Evolutionary conservation across 2,888 invertebrate genomes (phyloP).

Genomic region (Malacosoma neustria): DNA sequence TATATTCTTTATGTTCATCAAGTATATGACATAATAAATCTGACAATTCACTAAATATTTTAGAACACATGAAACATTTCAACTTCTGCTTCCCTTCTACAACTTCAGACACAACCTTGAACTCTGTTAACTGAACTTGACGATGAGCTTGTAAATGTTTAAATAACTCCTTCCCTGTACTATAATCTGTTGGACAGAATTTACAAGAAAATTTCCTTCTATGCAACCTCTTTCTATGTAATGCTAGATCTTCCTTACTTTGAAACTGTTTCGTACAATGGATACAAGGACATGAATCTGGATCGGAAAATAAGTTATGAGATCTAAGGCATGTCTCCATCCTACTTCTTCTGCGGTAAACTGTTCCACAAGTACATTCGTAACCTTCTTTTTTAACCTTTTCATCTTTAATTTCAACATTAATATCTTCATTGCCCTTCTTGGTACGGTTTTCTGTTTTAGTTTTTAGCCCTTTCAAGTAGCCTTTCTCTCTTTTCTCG

Average conservation of each 20-base stretch:
- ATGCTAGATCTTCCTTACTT: constrained; percentile 41
- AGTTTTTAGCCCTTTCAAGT: constrained; percentile 35
- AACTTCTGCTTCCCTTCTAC: constrained; percentile 55
- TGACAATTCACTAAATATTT: constrained; percentile 41
- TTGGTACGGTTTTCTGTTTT: constrained; percentile 30
- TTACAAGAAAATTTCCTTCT: constrained; percentile 58
- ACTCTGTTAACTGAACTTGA: constrained; percentile 61
- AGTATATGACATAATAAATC: constrained; percentile 56
- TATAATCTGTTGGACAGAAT: constrained; percentile 64
- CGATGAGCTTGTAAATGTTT: constrained; percentile 60
- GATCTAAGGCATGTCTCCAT: constrained; percentile 59
- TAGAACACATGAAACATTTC: constrained; percentile 54
- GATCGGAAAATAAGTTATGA: constrained; percentile 36
- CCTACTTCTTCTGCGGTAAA: constrained; percentile 44
- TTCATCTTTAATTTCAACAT: constrained; percentile 10
- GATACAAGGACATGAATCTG: constrained; percentile 33
- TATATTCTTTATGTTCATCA: constrained; percentile 56
- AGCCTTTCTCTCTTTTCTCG: constrained; percentile 39
- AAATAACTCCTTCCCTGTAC: constrained; percentile 54
- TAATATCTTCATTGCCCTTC: constrained; percentile 15
- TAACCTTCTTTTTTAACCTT: constrained; percentile 39
- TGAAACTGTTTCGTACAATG: constrained; percentile 49
- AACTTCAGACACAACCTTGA: constrained; percentile 58
- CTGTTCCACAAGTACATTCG: constrained; percentile 52
- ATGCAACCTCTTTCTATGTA: constrained; percentile 50